A percentile compares a stretch with the other conserved stretches of the same genome.
Evolutionary conservation across 2,888 invertebrate genomes (phyloP).

Genomic region (Bhutanitis thaidina): DNA sequence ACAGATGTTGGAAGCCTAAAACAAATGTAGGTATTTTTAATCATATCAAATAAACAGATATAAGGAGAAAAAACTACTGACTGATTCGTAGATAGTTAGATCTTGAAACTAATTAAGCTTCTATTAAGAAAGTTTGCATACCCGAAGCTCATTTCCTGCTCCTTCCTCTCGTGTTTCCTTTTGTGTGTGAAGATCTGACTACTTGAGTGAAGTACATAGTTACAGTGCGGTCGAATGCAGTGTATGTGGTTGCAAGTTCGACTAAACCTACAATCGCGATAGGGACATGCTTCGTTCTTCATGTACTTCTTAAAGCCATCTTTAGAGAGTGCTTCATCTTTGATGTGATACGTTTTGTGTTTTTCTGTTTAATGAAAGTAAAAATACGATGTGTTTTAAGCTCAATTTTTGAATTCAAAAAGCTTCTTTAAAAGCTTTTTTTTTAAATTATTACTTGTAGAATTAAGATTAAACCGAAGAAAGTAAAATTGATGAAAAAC

Average conservation of each 20-base stretch:
- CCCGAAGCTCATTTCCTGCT: slow-evolving; percentile 93
- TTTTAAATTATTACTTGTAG: no score
- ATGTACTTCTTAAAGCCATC: slow-evolving; percentile 99
- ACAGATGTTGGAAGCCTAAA: slow-evolving; percentile 64
- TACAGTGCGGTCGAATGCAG: slow-evolving; percentile 96
- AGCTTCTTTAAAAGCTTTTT: no score
- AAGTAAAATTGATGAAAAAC: no score
- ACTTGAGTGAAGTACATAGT: slow-evolving; percentile 97
- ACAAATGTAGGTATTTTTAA: no score
- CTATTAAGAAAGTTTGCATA: slow-evolving; percentile 62
- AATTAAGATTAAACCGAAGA: no score
- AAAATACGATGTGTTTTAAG: no score
- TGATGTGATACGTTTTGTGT: slow-evolving; percentile 98
- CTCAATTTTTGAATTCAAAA: no score
- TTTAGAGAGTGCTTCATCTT: slow-evolving; percentile 95
- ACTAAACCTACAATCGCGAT: slow-evolving; percentile 95
- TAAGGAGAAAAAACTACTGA: no score
- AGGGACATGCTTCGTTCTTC: slow-evolving; percentile 97
- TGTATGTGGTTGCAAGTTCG: slow-evolving; percentile 98
- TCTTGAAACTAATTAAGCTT: no score
- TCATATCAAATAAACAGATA: no score
- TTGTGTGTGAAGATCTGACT: slow-evolving; percentile 98
- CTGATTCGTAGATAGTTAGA: no score
- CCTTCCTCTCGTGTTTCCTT: slow-evolving; percentile 96
- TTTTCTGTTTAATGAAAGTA: slow-evolving; percentile 84